Base-by-base conservation (phyloP, 2,888 invertebrate species). In the Cephus pygmeus region DNA sequence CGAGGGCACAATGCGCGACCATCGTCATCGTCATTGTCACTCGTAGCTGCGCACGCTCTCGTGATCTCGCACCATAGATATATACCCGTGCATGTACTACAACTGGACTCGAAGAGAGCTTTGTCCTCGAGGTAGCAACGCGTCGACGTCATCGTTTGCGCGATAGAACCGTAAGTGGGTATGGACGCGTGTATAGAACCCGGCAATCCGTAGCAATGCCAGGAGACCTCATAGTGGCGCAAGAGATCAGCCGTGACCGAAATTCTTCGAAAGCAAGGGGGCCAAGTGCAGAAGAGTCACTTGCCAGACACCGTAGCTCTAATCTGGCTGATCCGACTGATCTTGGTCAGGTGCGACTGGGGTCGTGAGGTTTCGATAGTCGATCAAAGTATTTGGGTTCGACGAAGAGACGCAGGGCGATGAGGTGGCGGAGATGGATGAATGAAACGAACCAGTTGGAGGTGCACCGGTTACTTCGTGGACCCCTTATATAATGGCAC, bases 161-260 rank as follows among this genome's bases (percentile, higher is more conserved):
- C 56, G 23, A 23, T 56, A 56, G 56, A 56, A 23, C 56, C 56
- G 56, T 23, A 56, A 56, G 56, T 23, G 23, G 40, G 69, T 69
- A 69, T 15, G 15, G 34, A 71, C 2, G 71, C 31, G 71, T 23
- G 31, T 71, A 12, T 4, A 12, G 33, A 31, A 31, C 71, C 71
- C 71, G 71, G 71, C 71, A 34, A 31, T 56, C 56, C 56, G 23
- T 71, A 34, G 71, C 71, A 71, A 31, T 31, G 71, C 33, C 71
- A 34, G 34, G 71, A 33, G 71, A 33, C 33, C n/a, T 33, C 12
- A 71, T 83, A 86, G 85, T 87, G 87, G 85, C 87, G 88, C 86
- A 86, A 87, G 80, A 85, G 85, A 88, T 56, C 56, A 56, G 84
- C 90, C 90, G 85, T 90, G 90, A 90, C 90, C 90, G 90, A 90